These are phyloP conservation scores for Hydrolagus affinis DNA, from an alignment of 2,113 vertebrate species.

Conservation along the genomic window DNA sequence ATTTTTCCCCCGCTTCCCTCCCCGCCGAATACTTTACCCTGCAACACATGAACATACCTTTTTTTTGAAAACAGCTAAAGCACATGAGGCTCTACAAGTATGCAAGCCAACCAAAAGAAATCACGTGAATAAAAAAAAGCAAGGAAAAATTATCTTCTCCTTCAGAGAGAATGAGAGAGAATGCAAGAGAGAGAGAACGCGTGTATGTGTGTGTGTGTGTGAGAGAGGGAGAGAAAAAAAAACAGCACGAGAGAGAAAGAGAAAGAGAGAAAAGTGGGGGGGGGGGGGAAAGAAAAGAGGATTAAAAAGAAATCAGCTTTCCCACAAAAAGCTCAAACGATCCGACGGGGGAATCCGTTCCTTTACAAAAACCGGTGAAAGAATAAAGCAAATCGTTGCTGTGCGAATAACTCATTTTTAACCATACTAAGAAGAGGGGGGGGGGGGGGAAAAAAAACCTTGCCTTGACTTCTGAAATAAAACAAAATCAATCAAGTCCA, in stretches of 20 bases:
- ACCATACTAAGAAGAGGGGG: conserved; percentile 28
- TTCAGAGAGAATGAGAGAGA: no score
- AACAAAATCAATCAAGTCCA: no score
- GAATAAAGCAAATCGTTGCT: conserved; percentile 3
- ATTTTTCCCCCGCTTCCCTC: neutral
- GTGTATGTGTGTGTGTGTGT: no score
- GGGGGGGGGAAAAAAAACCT: no score
- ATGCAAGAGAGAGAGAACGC: no score
- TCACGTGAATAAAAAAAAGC: neutral
- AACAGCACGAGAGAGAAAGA: neutral
- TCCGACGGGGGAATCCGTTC: neutral
- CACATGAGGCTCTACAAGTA: conserved; percentile 8
- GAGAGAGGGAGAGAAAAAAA: neutral
- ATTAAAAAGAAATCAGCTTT: neutral
- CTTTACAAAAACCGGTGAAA: conserved; percentile 9
- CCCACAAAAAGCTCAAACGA: neutral
- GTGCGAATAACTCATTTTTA: conserved; percentile 25
- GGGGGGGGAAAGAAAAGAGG: neutral
- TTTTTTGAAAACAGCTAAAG: conserved; percentile 25
- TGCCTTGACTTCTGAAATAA: no score
- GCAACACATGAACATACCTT: conserved; percentile 16
- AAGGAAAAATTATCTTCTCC: neutral
- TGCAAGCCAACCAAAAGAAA: neutral
- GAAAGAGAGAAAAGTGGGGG: neutral
- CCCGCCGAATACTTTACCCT: neutral